phyloP scores from a whole-genome alignment of 2,113 vertebrate species.

The Bagarius yarrelli region DNA sequence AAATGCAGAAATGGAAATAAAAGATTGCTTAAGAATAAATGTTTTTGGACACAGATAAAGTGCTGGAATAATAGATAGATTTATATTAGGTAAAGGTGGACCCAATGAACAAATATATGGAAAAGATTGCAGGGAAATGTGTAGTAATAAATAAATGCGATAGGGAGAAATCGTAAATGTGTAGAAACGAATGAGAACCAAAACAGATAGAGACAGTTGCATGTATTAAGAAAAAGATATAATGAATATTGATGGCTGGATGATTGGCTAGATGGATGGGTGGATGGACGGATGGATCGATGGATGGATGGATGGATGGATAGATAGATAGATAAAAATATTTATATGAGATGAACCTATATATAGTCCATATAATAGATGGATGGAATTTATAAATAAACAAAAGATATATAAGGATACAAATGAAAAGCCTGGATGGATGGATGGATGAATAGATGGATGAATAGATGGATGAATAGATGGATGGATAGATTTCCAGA shows the following conservation, averaged over 20 bases:
- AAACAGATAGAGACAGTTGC: neutral
- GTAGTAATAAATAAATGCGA: neutral
- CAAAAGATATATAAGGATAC: neutral
- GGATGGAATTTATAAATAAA: neutral
- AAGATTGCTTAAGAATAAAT: no score
- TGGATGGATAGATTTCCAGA: constrained; percentile 42
- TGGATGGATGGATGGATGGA: neutral
- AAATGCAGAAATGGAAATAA: neutral
- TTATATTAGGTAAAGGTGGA: neutral
- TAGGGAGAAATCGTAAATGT: no score
- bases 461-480: neutral
- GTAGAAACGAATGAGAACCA: neutral
- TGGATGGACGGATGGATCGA: neutral
- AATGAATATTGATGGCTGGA: neutral
- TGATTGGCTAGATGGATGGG: neutral
- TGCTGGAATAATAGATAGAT: neutral
- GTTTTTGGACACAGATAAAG: neutral
- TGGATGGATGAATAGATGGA: neutral
- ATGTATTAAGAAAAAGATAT: no score
- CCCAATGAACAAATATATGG: neutral
- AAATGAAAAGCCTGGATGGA: neutral
- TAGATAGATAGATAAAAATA: neutral
- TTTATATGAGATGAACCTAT: no score
- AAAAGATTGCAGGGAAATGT: neutral
- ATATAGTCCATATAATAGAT: no score